These are phyloP conservation scores for Amazona vittata DNA, from an alignment of 2,113 vertebrate genomes.

Conservation along the genomic window DNA sequence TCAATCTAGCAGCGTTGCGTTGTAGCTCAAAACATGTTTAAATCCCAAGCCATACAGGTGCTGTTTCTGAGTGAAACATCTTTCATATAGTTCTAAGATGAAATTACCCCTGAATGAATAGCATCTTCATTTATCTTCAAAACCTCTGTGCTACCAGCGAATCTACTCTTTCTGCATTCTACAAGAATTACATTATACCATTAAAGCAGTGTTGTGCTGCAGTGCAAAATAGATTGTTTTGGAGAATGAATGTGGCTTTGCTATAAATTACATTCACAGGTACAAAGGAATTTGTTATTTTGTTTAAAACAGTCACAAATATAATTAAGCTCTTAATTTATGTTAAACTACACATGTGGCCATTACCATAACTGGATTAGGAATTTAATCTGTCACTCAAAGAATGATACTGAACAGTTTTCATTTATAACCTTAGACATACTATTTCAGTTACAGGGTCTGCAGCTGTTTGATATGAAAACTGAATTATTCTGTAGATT, in stretches of 20 bases:
- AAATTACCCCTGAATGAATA: constrained; percentile 99
- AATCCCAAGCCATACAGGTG: constrained; percentile 72
- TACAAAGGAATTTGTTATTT: constrained; percentile 96
- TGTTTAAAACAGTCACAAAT: constrained; percentile 98
- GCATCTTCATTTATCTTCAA: constrained; percentile 99
- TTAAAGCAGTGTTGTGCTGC: constrained; percentile 90
- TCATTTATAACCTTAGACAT: constrained; percentile 95
- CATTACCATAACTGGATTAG: constrained; percentile 97
- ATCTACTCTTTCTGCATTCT: constrained; percentile 87
- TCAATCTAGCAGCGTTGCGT: constrained; percentile 70
- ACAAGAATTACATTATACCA: constrained; percentile 89
- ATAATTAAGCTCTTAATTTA: constrained; percentile 99
- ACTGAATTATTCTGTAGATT: constrained; percentile 86
- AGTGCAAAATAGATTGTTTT: constrained; percentile 94
- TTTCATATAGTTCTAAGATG: constrained; percentile 91
- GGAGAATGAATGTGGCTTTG: constrained; percentile 95
- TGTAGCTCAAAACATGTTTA: constrained; percentile 74
- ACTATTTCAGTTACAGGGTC: constrained; percentile 91
- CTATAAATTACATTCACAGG: constrained; percentile 98
- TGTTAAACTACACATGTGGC: constrained; percentile 96
- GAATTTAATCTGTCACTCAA: constrained; percentile 94
- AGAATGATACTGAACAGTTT: constrained; percentile 93
- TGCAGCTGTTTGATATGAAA: constrained; percentile 93
- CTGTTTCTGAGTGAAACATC: constrained; percentile 81
- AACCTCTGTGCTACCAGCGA: constrained; percentile 90